Evolutionary conservation across 2,113 vertebrate species (phyloP).

Genomic region (Geococcyx californianus): DNA sequence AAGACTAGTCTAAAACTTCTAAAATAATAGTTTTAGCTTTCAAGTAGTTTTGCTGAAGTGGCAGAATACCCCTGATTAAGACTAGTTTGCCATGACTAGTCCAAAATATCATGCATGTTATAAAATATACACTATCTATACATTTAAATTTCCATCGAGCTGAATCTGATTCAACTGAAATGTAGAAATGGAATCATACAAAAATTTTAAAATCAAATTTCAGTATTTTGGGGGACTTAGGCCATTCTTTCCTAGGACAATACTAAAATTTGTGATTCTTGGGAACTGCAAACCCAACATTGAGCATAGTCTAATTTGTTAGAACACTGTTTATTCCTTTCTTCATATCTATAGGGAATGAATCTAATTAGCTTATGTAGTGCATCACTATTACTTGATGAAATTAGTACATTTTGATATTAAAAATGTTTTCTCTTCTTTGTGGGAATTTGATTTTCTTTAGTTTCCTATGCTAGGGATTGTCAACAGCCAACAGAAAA

Average conservation of each 20-base stretch:
- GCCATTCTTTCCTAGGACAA: not conserved
- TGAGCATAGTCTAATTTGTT: not conserved
- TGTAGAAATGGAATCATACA: not conserved
- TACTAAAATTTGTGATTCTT: not conserved
- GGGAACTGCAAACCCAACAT: not conserved
- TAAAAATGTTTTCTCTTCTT: not conserved
- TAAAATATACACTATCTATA: not conserved
- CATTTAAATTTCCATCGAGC: not conserved
- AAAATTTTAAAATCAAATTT: not conserved
- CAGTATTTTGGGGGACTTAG: not conserved
- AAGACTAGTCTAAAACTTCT: not conserved
- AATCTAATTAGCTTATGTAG: not conserved
- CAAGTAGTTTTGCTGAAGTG: not conserved
- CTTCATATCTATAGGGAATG: not conserved
- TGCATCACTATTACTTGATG: not conserved
- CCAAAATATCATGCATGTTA: not conserved
- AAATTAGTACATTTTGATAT: not conserved
- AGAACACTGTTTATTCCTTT: not conserved
- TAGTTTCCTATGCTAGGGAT: not conserved
- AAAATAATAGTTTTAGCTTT: not conserved
- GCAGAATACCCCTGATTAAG: not conserved
- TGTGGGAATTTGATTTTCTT: not conserved
- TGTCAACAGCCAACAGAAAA: not conserved
- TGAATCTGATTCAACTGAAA: not conserved
- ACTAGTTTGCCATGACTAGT: not conserved